Evolutionary conservation across 2,113 vertebrate genomes (phyloP).

Genomic region (Copsychus sechellarum): DNA sequence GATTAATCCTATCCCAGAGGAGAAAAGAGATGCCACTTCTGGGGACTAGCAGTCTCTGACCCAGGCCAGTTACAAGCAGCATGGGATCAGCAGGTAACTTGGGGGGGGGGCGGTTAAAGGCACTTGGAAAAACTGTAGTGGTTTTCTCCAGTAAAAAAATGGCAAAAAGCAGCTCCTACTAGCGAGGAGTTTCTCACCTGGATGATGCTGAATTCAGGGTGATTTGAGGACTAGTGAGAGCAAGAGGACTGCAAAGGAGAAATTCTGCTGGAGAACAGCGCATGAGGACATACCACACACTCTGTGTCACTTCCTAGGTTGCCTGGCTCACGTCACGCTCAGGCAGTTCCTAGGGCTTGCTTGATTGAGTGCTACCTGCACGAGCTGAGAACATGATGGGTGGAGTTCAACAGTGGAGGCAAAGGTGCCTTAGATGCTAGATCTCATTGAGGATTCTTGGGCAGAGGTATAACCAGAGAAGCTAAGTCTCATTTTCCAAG

Average conservation of each 20-base stretch:
- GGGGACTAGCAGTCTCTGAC: background rate
- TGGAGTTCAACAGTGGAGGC: background rate
- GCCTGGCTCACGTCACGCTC: background rate
- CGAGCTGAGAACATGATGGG: background rate
- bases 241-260: background rate
- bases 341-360: background rate
- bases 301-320: accelerated
- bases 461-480: background rate
- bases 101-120: accelerated
- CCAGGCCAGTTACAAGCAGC: background rate
- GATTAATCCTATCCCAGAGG: accelerated
- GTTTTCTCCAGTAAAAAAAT: background rate
- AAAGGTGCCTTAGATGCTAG: background rate
- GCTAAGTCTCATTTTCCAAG: background rate
- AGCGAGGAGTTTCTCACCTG: background rate
- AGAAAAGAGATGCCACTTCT: background rate
- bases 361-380: background rate
- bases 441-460: background rate
- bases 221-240: background rate
- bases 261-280: background rate
- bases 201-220: background rate
- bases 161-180: background rate
- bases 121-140: background rate
- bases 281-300: background rate
- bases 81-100: background rate